Evolutionary conservation across 2,113 vertebrate genomes (phyloP), one percentile per base, ranked within the genome.

Genomic region (Thunnus maccoyii): DNA sequence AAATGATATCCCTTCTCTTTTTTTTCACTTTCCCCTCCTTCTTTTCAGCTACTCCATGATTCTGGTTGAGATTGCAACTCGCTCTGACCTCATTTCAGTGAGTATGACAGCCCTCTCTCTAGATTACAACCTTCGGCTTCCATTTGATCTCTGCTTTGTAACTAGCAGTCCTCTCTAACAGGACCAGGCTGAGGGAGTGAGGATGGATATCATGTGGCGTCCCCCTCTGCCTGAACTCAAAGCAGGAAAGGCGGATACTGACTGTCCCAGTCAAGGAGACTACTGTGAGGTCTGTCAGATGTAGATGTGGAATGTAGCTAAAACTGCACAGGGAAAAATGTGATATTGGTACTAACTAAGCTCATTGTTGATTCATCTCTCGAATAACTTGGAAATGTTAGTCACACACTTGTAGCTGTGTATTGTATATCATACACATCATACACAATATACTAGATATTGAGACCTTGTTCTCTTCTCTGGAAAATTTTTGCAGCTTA

Each of bases 1-100:
- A 69, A 60, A 73, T 79, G 22, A 57, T 50, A 48, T 65, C n/a
- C 14, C 17, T 22, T 71, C n/a, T 62, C 27, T 25, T n/a, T 17
- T 20, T 18, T 9, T 48, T 15, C 12, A 2, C 32, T 58, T 57
- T 72, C 36, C 56, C 63, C 71, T 74, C 50, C 22, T 70, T 69
- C 63, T 56, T 68, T 80, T 60, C 85, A 96, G 95, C 86, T 96
- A 93, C 86, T 94, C 94, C 58, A 86, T 96, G 75, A 94, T 96
- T 76, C 84, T 96, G 70, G 89, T 95, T 74, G 94, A 95, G 88
- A 96, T 95, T 74, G 93, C 94, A 15, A 94, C 93, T 83, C 90
- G 94, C 56, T 92, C 88, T 80, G 86, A 95, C 75, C 90, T 95
- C 18, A 83, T 94, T 78, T 93, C 88, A 63, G 95, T 96, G 86